Percentiles rank a stretch among this genome's conserved stretches.
Conservation (phyloP, 2,113 vertebrate species). For the Coracopsis vasa region DNA sequence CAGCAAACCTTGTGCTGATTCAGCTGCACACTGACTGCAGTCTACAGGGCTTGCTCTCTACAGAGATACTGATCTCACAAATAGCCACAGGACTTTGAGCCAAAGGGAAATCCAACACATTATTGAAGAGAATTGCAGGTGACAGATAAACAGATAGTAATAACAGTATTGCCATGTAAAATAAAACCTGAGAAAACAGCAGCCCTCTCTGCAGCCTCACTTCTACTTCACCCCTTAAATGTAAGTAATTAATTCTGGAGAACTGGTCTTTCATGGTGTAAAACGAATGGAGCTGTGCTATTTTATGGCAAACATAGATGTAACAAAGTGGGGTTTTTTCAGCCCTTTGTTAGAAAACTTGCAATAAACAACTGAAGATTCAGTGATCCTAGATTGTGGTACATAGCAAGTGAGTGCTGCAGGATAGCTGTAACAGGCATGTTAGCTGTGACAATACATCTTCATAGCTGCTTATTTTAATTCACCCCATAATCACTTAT, state of each 20-base stretch:
- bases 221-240: neutral
- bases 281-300: neutral
- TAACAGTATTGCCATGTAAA: neutral
- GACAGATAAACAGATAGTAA: neutral
- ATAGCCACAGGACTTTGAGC: neutral
- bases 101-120: neutral
- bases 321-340: neutral
- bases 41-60: neutral
- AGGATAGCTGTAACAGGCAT: too few species aligned
- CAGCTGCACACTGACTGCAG: neutral
- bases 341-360: neutral
- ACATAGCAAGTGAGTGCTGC: neutral
- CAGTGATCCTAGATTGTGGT: neutral
- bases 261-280: neutral
- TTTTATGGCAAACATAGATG: neutral
- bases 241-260: neutral
- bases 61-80: neutral
- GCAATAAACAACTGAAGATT: neutral
- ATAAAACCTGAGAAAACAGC: neutral
- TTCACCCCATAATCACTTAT: neutral
- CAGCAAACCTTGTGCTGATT: neutral
- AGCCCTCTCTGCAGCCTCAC: neutral
- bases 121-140: neutral
- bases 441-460: neutral
- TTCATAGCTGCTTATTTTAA: neutral